Conservation (phyloP, 2,797 vertebrate species). For the Hippopotamyrus pictus region DNA sequence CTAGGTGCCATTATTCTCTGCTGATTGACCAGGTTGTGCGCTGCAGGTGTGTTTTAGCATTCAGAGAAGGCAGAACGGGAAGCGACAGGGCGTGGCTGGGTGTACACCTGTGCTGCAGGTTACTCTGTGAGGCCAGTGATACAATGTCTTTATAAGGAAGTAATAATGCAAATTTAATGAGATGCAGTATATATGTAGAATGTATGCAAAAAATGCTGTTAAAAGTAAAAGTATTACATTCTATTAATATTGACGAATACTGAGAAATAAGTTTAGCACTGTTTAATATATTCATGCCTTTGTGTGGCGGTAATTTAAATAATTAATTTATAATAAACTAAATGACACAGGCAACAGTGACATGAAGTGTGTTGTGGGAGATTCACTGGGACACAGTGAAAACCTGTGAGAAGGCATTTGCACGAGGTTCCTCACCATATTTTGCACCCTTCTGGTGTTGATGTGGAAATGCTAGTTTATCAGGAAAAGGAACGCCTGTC, state of each 20-base stretch:
- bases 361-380: not conserved
- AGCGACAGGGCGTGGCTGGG: not conserved
- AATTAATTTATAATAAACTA: not conserved
- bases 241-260: not conserved
- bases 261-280: not conserved
- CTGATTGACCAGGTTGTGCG: not conserved
- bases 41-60: not conserved
- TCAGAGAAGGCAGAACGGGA: not conserved
- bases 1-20: not conserved
- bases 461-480: not conserved
- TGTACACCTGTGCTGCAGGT: not conserved
- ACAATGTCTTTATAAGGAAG: not conserved
- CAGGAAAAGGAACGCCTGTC: not conserved
- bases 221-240: not conserved
- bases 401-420: not conserved
- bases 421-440: not conserved
- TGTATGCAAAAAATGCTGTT: not conserved
- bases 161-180: not conserved
- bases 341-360: not conserved
- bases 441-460: not conserved
- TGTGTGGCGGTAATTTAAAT: not conserved
- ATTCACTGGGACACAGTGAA: not conserved
- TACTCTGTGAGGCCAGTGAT: not conserved
- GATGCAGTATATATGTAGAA: not conserved
- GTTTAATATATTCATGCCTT: not conserved